These are phyloP conservation scores for Antrozous pallidus DNA, from an alignment of 2,797 vertebrate species.

Conservation along the genomic window DNA sequence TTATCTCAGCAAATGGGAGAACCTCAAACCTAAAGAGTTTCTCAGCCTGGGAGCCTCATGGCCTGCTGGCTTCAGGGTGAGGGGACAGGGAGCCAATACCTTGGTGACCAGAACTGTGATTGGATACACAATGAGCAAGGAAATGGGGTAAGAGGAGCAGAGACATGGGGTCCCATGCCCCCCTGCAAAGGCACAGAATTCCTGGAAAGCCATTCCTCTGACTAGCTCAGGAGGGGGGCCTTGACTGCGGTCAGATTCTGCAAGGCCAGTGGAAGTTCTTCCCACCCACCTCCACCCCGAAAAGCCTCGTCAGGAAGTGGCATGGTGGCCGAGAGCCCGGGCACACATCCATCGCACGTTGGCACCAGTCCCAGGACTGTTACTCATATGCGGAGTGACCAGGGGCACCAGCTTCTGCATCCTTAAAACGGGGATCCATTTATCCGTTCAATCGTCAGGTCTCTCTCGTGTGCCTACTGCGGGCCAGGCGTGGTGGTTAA, in stretches of 20 bases:
- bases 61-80: neutral
- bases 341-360: neutral
- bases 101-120: neutral
- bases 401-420: neutral
- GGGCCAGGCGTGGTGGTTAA: neutral
- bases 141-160: neutral
- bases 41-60: neutral
- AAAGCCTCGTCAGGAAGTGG: neutral
- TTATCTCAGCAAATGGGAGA: neutral
- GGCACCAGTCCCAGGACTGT: neutral
- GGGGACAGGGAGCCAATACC: neutral
- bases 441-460: neutral
- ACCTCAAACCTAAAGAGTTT: constrained; percentile 23
- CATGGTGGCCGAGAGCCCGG: neutral
- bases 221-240: neutral
- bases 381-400: neutral
- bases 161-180: neutral
- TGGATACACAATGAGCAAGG: neutral
- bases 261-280: neutral
- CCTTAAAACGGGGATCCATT: neutral
- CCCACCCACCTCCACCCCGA: neutral
- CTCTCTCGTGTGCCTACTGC: neutral
- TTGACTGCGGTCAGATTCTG: neutral
- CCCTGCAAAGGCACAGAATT: neutral
- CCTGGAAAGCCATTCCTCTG: constrained; percentile 54